Percentiles rank a stretch among this genome's conserved stretches.
Conservation (phyloP, 2,888 invertebrate species). For the Lagria hirta region DNA sequence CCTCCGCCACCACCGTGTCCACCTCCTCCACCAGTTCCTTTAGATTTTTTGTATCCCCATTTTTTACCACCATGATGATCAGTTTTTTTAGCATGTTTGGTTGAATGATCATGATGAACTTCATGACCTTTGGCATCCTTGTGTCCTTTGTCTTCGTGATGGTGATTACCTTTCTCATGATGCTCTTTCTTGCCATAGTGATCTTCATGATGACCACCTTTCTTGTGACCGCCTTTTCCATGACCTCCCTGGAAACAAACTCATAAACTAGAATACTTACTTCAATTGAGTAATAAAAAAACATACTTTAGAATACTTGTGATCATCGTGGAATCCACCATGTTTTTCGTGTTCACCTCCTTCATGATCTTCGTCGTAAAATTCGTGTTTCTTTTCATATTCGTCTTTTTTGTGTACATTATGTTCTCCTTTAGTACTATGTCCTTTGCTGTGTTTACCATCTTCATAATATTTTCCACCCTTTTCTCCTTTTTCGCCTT, state of each 20-base stretch:
- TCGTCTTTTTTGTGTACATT: slow-evolving; percentile 75
- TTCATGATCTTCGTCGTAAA: slow-evolving; percentile 74
- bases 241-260: slow-evolving; percentile 58
- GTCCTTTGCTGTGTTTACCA: slow-evolving; percentile 71
- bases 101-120: slow-evolving; percentile 57
- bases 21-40: slow-evolving; percentile 21
- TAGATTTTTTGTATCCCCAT: slow-evolving; percentile 52
- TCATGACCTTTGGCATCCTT: slow-evolving; percentile 61
- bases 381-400: slow-evolving; percentile 73
- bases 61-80: slow-evolving; percentile 58
- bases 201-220: slow-evolving; percentile 57
- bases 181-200: slow-evolving; percentile 62
- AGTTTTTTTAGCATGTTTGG: slow-evolving; percentile 55
- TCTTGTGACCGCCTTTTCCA: slow-evolving; percentile 58
- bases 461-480: slow-evolving; percentile 51
- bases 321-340: slow-evolving; percentile 62
- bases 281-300: slow-evolving; percentile 2
- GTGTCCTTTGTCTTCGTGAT: slow-evolving; percentile 61
- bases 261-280: slow-evolving; percentile 3
- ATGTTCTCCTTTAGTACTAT: slow-evolving; percentile 74
- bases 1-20: slow-evolving; percentile 18
- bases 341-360: slow-evolving; percentile 67
- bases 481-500: slow-evolving; percentile 58
- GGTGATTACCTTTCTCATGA: slow-evolving; percentile 60
- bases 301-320: slow-evolving; percentile 54